Conservation (phyloP, 2,888 invertebrate species). For the Sphaerophoria rueppellii region DNA sequence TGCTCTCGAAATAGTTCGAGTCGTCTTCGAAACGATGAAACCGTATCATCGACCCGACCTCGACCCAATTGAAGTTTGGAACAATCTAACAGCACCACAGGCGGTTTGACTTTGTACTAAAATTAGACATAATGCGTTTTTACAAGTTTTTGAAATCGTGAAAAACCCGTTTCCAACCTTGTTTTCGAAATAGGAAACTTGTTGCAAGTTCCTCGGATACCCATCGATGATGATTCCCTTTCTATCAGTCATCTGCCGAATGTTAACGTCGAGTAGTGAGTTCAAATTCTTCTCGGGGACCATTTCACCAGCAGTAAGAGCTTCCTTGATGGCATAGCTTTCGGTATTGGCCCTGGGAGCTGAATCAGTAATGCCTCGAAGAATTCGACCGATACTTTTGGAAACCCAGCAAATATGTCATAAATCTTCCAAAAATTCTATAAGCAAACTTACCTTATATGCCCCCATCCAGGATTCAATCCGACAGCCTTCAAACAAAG, state of each 20-base stretch:
- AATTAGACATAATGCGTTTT: constrained; percentile 75
- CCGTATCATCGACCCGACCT: constrained; percentile 92
- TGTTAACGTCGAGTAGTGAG: constrained; percentile 88
- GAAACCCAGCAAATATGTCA: not conserved
- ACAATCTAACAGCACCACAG: constrained; percentile 93
- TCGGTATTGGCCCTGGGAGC: constrained; percentile 85
- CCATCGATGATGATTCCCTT: constrained; percentile 96
- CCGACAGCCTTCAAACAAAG: constrained; percentile 89
- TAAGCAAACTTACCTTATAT: constrained; percentile 84
- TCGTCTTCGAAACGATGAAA: constrained; percentile 91
- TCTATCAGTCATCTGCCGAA: constrained; percentile 85
- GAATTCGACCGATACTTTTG: constrained; percentile 88
- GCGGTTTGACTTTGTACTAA: constrained; percentile 90
- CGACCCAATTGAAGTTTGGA: constrained; percentile 94
- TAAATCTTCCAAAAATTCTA: not conserved
- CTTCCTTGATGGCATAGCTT: constrained; percentile 86
- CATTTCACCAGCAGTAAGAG: constrained; percentile 91
- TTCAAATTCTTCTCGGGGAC: constrained; percentile 90
- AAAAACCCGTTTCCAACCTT: constrained; percentile 85
- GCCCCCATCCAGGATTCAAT: constrained; percentile 88
- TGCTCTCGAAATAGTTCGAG: constrained; percentile 93
- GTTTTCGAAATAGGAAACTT: constrained; percentile 93
- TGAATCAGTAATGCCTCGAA: constrained; percentile 89
- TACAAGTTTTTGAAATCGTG: not conserved
- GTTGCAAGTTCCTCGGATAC: constrained; percentile 94